Evolutionary conservation across 1,140 invertebrate species (phyloP), one percentile per base, ranked within the genome.

Genomic region (Bombus pyrosoma): DNA sequence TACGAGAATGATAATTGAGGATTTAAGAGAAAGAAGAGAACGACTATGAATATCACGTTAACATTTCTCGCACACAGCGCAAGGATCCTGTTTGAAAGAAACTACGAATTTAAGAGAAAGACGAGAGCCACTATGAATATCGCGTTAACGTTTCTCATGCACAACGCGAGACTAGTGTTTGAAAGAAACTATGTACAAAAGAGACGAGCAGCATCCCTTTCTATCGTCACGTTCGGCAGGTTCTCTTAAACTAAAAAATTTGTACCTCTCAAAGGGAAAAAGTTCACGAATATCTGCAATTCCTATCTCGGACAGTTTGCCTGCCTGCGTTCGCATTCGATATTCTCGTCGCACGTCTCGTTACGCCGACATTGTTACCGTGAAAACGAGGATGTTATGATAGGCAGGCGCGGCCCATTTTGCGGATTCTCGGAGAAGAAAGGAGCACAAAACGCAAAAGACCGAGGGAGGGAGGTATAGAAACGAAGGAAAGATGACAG

Each of bases 351-450:
- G 76, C 81, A 77, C 87, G 86, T 90, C 88, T 90, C 86, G 88
- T 90, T 90, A 90, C 86, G 39, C 75, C 71, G 59, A 64, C 86
- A 90, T 89, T 90, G 89, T 90, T 90, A 71, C 39, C 69, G 71
- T 64, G 76, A 87, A 90, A 90, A 86, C 62, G 89, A 86, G 78
- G 47, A 90, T 88, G 89, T 90, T 90, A 88, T 88, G 89, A 90
- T 90, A 90, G 89, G 86, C 72, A 74, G 12, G 37, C 43, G 59
- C 53, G 59, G 66, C 64, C 66, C 80, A 76, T 89, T 90, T 86
- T 81, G 83, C 86, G 73, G 82, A 88, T 81, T 87, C 76, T 34
- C 71, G 8, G 28, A 5, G n/a, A 22, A 13, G 64, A 57, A 53
- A 25, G 22, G 3, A 22, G 34, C 8, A 64, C 9, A 18, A 64